Percentiles rank a stretch among this genome's conserved stretches.
These are phyloP conservation scores for Glaucidium brasilianum DNA, from an alignment of 2,113 vertebrate species.

Conservation along the genomic window DNA sequence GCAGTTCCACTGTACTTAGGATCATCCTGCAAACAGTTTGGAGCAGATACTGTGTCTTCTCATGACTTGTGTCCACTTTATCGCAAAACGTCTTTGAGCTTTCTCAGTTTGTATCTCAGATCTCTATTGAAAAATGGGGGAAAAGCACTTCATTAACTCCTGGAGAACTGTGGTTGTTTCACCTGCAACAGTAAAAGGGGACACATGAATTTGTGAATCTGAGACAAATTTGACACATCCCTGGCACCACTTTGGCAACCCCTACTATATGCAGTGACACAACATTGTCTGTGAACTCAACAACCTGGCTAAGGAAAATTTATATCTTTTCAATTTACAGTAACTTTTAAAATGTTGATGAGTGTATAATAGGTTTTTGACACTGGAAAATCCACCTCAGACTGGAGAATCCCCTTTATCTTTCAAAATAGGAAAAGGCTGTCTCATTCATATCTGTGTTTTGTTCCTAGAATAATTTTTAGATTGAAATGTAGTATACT, in stretches of 20 bases:
- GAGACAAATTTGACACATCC: neutral
- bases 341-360: neutral
- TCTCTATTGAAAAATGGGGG: neutral
- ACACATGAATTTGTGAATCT: neutral
- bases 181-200: neutral
- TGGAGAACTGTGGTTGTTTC: neutral
- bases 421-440: neutral
- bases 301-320: neutral
- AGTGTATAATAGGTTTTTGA: neutral
- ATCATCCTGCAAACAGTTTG: neutral
- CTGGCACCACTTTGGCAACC: neutral
- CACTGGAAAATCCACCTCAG: neutral
- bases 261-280: neutral
- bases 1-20: neutral
- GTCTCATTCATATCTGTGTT: neutral
- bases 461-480: conserved; percentile 32
- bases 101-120: neutral
- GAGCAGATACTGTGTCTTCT: neutral
- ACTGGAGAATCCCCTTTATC: neutral
- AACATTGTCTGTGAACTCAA: neutral
- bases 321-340: neutral
- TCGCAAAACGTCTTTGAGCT: neutral
- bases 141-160: neutral
- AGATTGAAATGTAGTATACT: conserved; percentile 5
- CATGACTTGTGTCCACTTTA: neutral